Base-by-base conservation (phyloP, 2,888 invertebrate genomes). In the Nephrocerus scutellatus region DNA sequence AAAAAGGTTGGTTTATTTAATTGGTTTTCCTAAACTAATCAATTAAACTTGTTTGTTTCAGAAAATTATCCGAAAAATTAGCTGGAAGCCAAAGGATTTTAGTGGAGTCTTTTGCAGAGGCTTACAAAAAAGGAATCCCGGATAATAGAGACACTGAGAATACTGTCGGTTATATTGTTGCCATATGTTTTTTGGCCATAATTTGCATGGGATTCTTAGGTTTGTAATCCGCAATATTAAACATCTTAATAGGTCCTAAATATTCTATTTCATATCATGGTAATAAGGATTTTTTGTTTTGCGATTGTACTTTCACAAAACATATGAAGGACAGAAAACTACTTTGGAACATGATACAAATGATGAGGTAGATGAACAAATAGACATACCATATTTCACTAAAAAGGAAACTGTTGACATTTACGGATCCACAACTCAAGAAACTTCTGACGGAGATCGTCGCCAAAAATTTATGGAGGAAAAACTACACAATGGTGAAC, bases 1-100 rank as follows among this genome's bases (percentile, higher is more conserved):
- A 3, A 44, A 52, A 32, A 31, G 30, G 57, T 57, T 38, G 47
- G 47, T 39, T 26, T 7, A n/a, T n/a, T n/a, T n/a, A n/a, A n/a
- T n/a, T n/a, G n/a, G n/a, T n/a, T n/a, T n/a, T n/a, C n/a, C n/a
- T n/a, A n/a, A n/a, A n/a, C n/a, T n/a, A n/a, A n/a, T n/a, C n/a
- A n/a, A n/a, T n/a, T n/a, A n/a, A 19, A 14, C 15, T 18, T 22
- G 18, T 23, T n/a, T 12, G 2, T 36, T 39, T 18, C 9, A 43
- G 43, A 19, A 32, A 25, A 21, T 5, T 46, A 3, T 33, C 32
- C 2, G 22, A 30, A n/a, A n/a, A n/a, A n/a, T n/a, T n/a, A n/a
- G n/a, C n/a, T n/a, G n/a, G n/a, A n/a, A n/a, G n/a, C n/a, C n/a
- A n/a, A n/a, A n/a, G n/a, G n/a, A n/a, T n/a, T n/a, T 30, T n/a